Evolutionary conservation across 37 sponge, comb jelly and placozoan genomes (phyloP).

Genomic region (Crambe crambe): DNA sequence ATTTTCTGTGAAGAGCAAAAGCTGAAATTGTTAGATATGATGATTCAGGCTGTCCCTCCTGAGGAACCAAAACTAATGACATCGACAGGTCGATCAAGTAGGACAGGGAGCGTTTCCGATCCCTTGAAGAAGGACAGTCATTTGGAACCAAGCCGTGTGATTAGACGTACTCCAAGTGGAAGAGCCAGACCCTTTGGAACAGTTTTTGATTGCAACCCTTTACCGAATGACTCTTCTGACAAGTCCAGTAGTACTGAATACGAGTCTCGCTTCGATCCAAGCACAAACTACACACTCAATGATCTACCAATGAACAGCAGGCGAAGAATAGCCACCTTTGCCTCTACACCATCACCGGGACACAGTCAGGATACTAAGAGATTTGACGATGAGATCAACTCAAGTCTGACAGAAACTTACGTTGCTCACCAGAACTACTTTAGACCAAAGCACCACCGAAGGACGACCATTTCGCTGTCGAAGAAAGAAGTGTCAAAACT

Average conservation of each 20-base stretch:
- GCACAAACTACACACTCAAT: no score
- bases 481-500: slow-evolving; percentile 33
- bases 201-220: neutral
- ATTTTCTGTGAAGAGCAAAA: slow-evolving; percentile 27
- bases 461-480: slow-evolving; percentile 61
- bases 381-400: neutral
- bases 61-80: slow-evolving; percentile 25
- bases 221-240: neutral
- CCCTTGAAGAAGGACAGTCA: neutral
- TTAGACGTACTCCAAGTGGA: slow-evolving; percentile 11
- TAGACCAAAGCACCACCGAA: slow-evolving; percentile 23
- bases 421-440: slow-evolving; percentile 16
- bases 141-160: neutral
- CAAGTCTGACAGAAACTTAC: neutral
- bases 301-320: neutral
- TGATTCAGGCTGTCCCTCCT: slow-evolving; percentile 58
- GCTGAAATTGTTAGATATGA: slow-evolving; percentile 1
- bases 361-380: neutral
- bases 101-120: slow-evolving; percentile 1
- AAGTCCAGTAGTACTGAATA: neutral
- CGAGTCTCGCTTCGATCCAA: neutral
- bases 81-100: neutral
- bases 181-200: slow-evolving; percentile 5
- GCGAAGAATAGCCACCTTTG: neutral
- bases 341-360: neutral